These are phyloP conservation scores for Zaprionus davidi DNA, from an alignment of 1,140 invertebrate species.

Conservation along the genomic window DNA sequence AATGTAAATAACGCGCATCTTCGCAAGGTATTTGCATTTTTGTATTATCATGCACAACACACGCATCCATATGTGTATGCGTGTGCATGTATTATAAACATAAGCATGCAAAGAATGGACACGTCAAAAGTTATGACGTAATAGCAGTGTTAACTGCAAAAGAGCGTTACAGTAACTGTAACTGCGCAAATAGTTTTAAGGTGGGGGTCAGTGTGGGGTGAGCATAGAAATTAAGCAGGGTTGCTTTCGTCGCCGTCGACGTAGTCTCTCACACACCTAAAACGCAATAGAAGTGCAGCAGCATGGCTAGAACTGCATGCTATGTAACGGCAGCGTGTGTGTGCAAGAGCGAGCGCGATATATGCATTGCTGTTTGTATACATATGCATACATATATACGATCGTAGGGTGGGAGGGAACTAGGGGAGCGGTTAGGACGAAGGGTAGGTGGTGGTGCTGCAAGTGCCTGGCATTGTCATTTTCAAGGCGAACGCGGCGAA, in stretches of 20 bases:
- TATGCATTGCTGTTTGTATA: slow-evolving; percentile 28
- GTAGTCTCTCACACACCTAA: slow-evolving; percentile 44
- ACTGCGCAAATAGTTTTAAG: slow-evolving; percentile 68
- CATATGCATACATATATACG: slow-evolving; percentile 23
- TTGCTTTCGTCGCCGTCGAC: slow-evolving; percentile 44
- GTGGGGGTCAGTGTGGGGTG: slow-evolving; percentile 34
- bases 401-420: slow-evolving; percentile 20
- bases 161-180: slow-evolving; percentile 62
- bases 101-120: slow-evolving; percentile 17
- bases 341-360: slow-evolving; percentile 42
- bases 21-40: slow-evolving; percentile 25
- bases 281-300: slow-evolving; percentile 78
- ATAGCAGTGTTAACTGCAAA: slow-evolving; percentile 44
- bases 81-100: background rate
- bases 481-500: slow-evolving; percentile 66
- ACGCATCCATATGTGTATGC: background rate
- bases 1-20: slow-evolving; percentile 45
- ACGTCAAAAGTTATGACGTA: slow-evolving; percentile 61
- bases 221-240: slow-evolving; percentile 61
- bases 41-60: background rate
- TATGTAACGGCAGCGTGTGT: slow-evolving; percentile 42
- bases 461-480: slow-evolving; percentile 66
- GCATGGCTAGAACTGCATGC: slow-evolving; percentile 45
- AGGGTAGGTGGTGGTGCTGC: slow-evolving; percentile 20
- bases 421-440: background rate